Evolutionary conservation across 2,797 vertebrate species (phyloP).

Genomic region (Pseudomugil tenellus): DNA sequence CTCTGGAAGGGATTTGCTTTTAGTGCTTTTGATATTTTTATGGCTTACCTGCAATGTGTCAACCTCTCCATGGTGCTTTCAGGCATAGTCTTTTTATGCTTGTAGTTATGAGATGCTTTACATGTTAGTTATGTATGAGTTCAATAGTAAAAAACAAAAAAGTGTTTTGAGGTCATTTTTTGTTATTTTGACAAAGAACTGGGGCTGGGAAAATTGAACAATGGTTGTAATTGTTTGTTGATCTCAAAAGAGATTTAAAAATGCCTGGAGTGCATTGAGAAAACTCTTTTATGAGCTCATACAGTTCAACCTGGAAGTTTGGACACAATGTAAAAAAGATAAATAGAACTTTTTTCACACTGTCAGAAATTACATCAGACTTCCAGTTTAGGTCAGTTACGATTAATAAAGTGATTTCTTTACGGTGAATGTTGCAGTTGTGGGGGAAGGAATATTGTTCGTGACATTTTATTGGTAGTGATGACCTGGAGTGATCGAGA

Average conservation of each 20-base stretch:
- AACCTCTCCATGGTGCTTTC: background rate
- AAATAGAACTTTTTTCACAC: too few relatives aligned
- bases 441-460: background rate
- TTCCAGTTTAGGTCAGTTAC: too few relatives aligned
- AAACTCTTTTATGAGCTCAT: background rate
- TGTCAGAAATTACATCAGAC: too few relatives aligned
- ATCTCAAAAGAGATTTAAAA: constrained; percentile 2
- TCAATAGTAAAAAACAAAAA: background rate
- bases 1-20: too few relatives aligned
- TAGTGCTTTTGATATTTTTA: background rate
- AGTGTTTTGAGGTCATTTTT: background rate
- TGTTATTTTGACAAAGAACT: background rate
- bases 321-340: too few relatives aligned
- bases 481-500: constrained; percentile 4
- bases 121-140: background rate
- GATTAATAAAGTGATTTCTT: too few relatives aligned
- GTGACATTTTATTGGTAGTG: constrained; percentile 8
- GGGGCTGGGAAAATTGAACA: background rate
- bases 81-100: background rate
- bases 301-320: background rate
- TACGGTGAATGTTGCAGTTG: too few relatives aligned
- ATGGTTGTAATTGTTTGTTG: background rate
- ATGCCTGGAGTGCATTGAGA: background rate
- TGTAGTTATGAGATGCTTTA: background rate
- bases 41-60: background rate